Evolutionary conservation across 2,888 invertebrate genomes (phyloP).

Genomic region (Lacanobia wlatinum): DNA sequence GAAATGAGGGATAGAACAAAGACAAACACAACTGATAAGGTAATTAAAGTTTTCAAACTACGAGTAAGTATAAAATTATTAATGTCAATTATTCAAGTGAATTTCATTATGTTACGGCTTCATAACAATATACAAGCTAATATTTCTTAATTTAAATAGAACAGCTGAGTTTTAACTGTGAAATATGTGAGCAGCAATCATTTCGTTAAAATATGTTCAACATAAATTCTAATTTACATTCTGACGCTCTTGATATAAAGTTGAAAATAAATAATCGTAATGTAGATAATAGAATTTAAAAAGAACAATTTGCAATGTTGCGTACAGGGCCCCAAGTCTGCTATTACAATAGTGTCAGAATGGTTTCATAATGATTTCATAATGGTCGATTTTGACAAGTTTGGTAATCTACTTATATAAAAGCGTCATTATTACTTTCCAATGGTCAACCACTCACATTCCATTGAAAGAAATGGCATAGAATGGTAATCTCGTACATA

Average conservation of each 20-base stretch:
- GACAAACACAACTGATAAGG: too few relatives aligned
- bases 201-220: constrained; percentile 6
- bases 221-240: constrained; percentile 20
- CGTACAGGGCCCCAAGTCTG: too few relatives aligned
- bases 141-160: constrained; percentile 14
- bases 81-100: not conserved
- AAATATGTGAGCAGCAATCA: constrained; percentile 21
- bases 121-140: constrained; percentile 11
- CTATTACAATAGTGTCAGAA: too few relatives aligned
- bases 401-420: too few relatives aligned
- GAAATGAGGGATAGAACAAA: not conserved
- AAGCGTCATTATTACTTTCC: too few relatives aligned
- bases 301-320: too few relatives aligned
- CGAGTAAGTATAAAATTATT: not conserved
- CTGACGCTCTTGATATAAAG: not conserved
- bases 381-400: too few relatives aligned
- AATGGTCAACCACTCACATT: too few relatives aligned
- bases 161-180: not conserved
- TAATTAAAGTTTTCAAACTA: not conserved
- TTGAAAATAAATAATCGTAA: not conserved
- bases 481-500: too few relatives aligned
- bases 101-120: constrained; percentile 3
- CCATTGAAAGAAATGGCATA: too few relatives aligned
- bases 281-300: constrained; percentile 3
- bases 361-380: too few relatives aligned